Evolutionary conservation across 2,113 vertebrate genomes (phyloP).

Genomic region (Apus apus): DNA sequence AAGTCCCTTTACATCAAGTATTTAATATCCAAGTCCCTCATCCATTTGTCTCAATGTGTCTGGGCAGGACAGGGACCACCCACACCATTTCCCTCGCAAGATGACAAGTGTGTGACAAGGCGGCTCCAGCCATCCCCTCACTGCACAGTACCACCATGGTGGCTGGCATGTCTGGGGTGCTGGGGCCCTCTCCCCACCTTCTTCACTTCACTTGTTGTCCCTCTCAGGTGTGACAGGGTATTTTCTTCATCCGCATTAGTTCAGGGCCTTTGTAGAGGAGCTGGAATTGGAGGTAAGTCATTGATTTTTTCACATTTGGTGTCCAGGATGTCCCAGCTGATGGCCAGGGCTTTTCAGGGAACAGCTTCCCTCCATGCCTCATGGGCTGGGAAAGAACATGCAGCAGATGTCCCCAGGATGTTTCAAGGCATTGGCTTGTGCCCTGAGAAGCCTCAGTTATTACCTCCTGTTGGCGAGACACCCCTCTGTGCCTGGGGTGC

Average conservation of each 20-base stretch:
- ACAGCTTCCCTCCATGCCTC: accelerated
- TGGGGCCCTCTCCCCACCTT: not conserved
- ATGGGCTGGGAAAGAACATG: not conserved
- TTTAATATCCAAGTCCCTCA: not conserved
- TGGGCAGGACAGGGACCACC: not conserved
- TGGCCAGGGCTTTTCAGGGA: not conserved
- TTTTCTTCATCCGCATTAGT: not conserved
- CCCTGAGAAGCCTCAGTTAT: not conserved
- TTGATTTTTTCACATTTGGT: accelerated
- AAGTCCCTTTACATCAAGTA: not conserved
- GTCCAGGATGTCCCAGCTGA: not conserved
- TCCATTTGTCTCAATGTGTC: not conserved
- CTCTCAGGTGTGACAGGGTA: not conserved
- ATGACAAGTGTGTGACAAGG: not conserved
- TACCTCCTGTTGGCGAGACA: not conserved
- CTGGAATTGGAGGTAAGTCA: not conserved
- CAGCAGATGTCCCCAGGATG: accelerated
- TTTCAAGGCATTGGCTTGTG: not conserved
- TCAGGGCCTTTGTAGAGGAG: not conserved
- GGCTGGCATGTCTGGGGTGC: not conserved
- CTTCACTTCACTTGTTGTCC: not conserved
- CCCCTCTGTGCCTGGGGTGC: accelerated
- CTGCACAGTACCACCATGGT: accelerated
- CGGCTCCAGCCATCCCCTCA: not conserved
- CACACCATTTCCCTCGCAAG: not conserved